These are phyloP conservation scores for Neodiprion pinetum DNA, from an alignment of 1,140 invertebrate genomes.

Conservation along the genomic window DNA sequence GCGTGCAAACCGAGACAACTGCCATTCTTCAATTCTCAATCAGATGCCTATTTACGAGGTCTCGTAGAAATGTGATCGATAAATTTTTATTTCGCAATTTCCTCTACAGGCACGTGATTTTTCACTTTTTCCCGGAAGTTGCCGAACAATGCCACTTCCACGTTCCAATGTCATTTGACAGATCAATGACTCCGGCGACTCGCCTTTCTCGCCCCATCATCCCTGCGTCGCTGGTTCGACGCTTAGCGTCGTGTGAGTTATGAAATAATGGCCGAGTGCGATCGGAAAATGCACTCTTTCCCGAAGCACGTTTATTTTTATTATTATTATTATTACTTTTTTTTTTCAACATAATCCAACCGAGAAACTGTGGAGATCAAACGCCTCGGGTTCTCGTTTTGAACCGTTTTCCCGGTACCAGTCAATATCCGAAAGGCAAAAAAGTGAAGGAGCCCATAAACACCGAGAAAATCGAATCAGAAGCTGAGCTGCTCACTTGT, in stretches of 20 bases:
- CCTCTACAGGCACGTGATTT: no score
- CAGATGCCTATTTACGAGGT: no score
- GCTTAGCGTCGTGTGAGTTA: background rate
- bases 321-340: background rate
- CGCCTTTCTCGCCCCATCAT: background rate
- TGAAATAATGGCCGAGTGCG: background rate
- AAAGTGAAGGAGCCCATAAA: background rate
- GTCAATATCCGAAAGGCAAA: background rate
- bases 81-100: background rate
- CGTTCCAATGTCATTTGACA: conserved; percentile 1
- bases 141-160: no score
- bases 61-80: background rate
- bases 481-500: background rate
- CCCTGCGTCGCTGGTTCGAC: background rate
- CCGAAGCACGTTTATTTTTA: background rate
- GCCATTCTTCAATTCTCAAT: no score
- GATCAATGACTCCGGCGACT: background rate
- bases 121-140: no score
- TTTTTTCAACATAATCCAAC: background rate
- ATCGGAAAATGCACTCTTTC: conserved; percentile 1
- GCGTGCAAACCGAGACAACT: no score
- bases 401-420: background rate
- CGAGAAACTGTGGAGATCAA: no score
- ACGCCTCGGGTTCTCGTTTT: background rate
- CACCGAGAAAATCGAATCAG: background rate